phyloP scores from a whole-genome alignment of 1,140 invertebrate genomes.

The Orchesella cincta region DNA sequence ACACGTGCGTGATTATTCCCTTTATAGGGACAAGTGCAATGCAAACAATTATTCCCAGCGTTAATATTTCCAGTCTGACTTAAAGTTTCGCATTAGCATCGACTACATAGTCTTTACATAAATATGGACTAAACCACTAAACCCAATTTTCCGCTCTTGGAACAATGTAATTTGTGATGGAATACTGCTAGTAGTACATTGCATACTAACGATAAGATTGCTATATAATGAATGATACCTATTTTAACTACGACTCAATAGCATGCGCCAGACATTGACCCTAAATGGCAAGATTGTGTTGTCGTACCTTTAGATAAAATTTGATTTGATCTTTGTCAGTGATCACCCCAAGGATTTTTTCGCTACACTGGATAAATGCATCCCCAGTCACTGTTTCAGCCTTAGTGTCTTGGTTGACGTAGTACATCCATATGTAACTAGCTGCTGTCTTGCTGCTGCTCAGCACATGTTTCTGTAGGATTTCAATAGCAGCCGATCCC shows the following conservation, averaged over 20 bases:
- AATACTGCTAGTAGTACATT: too few species aligned
- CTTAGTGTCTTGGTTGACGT: not conserved
- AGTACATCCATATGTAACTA: slow-evolving; percentile 44
- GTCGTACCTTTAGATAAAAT: slow-evolving; percentile 48
- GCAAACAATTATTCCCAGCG: not conserved
- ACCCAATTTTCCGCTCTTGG: too few species aligned
- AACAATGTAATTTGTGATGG: too few species aligned
- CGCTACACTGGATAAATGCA: slow-evolving; percentile 33
- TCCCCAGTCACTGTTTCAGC: not conserved
- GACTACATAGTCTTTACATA: not conserved
- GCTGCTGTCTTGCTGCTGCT: slow-evolving; percentile 31
- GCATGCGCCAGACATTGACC: too few species aligned
- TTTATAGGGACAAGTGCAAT: too few species aligned
- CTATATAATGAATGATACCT: too few species aligned
- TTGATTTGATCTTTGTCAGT: slow-evolving; percentile 48
- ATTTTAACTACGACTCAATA: not conserved
- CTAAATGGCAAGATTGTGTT: not conserved
- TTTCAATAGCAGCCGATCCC: not conserved
- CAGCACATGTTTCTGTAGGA: slow-evolving; percentile 39
- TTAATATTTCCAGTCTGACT: not conserved
- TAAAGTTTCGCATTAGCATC: too few species aligned
- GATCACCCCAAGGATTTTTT: slow-evolving; percentile 40
- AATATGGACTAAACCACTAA: too few species aligned
- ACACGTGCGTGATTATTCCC: not conserved
- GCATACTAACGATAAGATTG: too few species aligned